Evolutionary conservation across 2,797 vertebrate genomes (phyloP).

Genomic region (Chloroceryle inda): DNA sequence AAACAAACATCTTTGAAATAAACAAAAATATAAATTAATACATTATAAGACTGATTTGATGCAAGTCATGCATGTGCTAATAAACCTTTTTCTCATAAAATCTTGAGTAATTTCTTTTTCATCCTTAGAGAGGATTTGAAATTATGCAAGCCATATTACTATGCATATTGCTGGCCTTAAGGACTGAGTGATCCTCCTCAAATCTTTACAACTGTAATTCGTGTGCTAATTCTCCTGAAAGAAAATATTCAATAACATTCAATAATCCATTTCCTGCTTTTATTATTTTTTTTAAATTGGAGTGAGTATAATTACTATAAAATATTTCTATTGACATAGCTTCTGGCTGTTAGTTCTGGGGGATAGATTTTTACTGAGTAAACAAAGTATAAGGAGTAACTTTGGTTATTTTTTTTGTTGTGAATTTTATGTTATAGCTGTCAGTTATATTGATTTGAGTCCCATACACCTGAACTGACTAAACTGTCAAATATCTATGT

Average conservation of each 20-base stretch:
- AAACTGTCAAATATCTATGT: not conserved
- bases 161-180: not conserved
- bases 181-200: not conserved
- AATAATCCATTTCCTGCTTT: not conserved
- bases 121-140: not conserved
- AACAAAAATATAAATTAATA: not conserved
- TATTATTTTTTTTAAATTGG: not conserved
- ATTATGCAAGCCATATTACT: not conserved
- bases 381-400: constrained; percentile 46
- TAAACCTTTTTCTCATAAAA: not conserved
- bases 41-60: not conserved
- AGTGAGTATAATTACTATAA: not conserved
- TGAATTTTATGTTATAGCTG: constrained; percentile 31
- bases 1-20: not conserved
- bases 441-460: constrained; percentile 50
- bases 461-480: not conserved
- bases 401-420: constrained; percentile 29
- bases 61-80: not conserved
- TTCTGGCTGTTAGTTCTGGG: constrained; percentile 22
- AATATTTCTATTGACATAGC: constrained; percentile 9
- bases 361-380: constrained; percentile 24
- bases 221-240: not conserved
- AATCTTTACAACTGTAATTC: not conserved
- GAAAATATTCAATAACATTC: constrained; percentile 5
- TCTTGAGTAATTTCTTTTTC: not conserved